A percentile compares a stretch with the other conserved stretches of the same genome.
Conservation (phyloP, 2,888 invertebrate species). For the Fragum whitleyi region DNA sequence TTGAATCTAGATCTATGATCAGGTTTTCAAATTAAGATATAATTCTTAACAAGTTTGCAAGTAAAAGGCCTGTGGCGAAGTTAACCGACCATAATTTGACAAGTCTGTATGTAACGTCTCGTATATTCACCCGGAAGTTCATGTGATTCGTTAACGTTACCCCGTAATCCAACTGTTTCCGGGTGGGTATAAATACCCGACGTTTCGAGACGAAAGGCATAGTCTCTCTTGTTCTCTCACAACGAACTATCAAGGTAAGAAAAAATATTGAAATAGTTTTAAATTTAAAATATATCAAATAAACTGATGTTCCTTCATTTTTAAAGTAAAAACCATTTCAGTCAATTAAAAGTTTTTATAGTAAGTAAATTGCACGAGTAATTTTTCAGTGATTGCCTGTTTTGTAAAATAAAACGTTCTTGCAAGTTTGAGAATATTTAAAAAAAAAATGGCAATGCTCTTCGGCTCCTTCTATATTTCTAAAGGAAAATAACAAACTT, state of each 20-base stretch:
- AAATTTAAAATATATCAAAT: background rate
- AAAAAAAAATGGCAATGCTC: too few species aligned
- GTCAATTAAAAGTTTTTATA: background rate
- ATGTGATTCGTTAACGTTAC: slow-evolving; percentile 11
- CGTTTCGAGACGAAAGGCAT: background rate
- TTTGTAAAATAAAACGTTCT: too few species aligned
- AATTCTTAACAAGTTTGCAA: too few species aligned
- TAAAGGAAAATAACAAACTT: too few species aligned
- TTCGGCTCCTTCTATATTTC: too few species aligned
- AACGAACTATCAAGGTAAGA: slow-evolving; percentile 1
- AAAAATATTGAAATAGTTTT: background rate
- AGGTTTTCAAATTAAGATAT: too few species aligned
- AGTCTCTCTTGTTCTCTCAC: background rate
- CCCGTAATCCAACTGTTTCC: background rate
- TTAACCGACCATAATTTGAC: background rate
- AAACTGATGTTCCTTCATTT: background rate
- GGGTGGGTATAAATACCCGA: slow-evolving; percentile 22
- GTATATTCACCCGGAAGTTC: background rate
- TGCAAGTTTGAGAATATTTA: too few species aligned
- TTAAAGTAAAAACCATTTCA: background rate
- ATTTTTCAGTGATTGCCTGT: background rate
- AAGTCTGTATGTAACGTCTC: background rate
- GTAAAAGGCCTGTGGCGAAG: background rate
- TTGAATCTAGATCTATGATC: too few species aligned
- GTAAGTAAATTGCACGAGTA: background rate